Base-by-base conservation (phyloP, 1,140 invertebrate species). In the Solenopsis fugax region DNA sequence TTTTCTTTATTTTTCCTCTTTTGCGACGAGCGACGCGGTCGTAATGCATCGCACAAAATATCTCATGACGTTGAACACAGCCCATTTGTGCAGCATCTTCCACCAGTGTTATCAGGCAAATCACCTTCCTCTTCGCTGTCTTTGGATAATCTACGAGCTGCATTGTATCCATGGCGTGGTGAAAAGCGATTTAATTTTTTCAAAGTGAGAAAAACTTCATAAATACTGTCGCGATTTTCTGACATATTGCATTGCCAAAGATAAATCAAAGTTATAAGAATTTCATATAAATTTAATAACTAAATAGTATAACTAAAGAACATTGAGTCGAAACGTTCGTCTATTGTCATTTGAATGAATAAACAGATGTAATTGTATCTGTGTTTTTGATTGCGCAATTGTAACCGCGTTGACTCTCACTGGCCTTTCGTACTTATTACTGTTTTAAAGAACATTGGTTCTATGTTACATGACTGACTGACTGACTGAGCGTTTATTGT, bases 1-100 rank as follows among this genome's bases (percentile, higher is more conserved):
- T 87, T 82, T 80, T 24, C 77, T 72, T 87, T 41, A 84, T 81
- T 86, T 69, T 78, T 78, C 73, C 24, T 78, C 24, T 37, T 52
- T 65, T 37, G 41, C 50, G 52, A 75, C 41, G n/a, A 69, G 65
- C 65, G 18, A 60, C 21, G 37, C 24, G 50, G 10, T 86, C 48
- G 41, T 81, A 69, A 86, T 81, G 52, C 50, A 81, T 67, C 34
- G 67, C 48, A 41, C n/a, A 41, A 64, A 48, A 75, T 76, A 77
- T 45, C 54, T 4, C 41, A 24, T 62, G 29, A 77, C 56, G 48
- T 64, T 78, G 48, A 67, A 45, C 71, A 85, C 13, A 4, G 56
- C 34, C 12, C 45, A 54, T 85, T 85, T 76, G 45, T 64, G 72
- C 58, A 50, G 10, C 16, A 77, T 58, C 67, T 73, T 34, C 34